These are phyloP conservation scores for Rhea pennata DNA, from an alignment of 2,113 vertebrate species.

Conservation along the genomic window DNA sequence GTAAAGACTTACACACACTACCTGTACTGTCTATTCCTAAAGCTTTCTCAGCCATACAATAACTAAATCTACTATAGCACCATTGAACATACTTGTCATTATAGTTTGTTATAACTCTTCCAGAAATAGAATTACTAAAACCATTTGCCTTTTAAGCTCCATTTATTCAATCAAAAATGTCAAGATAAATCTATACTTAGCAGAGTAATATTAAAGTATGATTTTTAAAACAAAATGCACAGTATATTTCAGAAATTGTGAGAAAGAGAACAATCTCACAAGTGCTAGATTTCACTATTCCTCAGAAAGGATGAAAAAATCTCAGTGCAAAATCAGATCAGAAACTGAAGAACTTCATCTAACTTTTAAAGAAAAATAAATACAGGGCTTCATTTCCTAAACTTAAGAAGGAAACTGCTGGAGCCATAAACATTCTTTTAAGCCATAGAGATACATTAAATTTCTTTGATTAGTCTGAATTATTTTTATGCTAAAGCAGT, in stretches of 20 bases:
- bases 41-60: background rate
- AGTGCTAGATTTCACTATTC: background rate
- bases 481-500: background rate
- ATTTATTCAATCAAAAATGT: slow-evolving; percentile 35
- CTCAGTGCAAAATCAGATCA: background rate
- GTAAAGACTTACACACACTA: background rate
- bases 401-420: background rate
- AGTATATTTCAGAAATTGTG: background rate
- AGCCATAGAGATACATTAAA: slow-evolving; percentile 4
- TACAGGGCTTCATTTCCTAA: background rate
- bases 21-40: background rate
- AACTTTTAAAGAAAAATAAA: slow-evolving; percentile 10
- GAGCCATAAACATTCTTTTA: background rate
- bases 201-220: background rate
- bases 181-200: slow-evolving; percentile 39
- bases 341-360: background rate
- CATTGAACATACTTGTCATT: background rate
- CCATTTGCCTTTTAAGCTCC: slow-evolving; percentile 36
- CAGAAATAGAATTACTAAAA: slow-evolving; percentile 30
- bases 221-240: slow-evolving; percentile 29
- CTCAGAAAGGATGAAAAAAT: background rate
- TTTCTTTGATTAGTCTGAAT: slow-evolving; percentile 22
- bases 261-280: background rate
- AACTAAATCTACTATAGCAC: background rate
- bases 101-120: slow-evolving; percentile 39